Evolutionary conservation across 2,113 vertebrate species (phyloP), one percentile per base, ranked within the genome.

Genomic region (Symphodus melops): DNA sequence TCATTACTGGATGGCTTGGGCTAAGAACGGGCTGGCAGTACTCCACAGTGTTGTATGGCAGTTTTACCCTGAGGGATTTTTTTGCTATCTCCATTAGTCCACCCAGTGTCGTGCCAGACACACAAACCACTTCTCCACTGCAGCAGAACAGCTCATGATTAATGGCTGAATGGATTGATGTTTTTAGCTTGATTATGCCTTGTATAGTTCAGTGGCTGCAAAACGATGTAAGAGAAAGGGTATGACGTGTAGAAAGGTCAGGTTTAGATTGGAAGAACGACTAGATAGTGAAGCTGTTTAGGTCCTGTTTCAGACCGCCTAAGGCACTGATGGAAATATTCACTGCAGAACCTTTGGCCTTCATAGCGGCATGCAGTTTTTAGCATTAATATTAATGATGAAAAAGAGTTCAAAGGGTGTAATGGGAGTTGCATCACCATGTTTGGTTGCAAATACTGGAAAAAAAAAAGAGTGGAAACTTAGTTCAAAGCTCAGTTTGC

Each of bases 61-160:
- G 69, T 44, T 9, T 78, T 75, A 56, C 69, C 81, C 79, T 6
- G 28, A 68, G 75, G 72, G 25, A 68, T 75, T 83, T 48, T 57
- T 56, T 72, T 72, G 59, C 53, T 70, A 75, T 54, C 55, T 73
- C 70, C 52, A 83, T 79, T 79, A 76, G 68, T 67, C 80, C 74
- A 60, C 56, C 59, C 75, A 73, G 60, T 53, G 37, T 73, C 65
- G 64, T 65, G 65, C 60, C 71, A 79, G 66, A 67, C 66, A 78
- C 63, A 80, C 63, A 64, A 67, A 69, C 14, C 48, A 46, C 54
- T 36, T 63, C 41, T 70, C 51, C 44, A n/a, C 41, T 25, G 25
- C 57, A 78, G 78, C 42, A 53, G 53, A 68, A 69, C 28, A 49
- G 62, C 61, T 70, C 21, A 21, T 77, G 60, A 76, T 79, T 68